Base-by-base conservation (phyloP, 2,888 invertebrate species). In the Camponotus fellah region DNA sequence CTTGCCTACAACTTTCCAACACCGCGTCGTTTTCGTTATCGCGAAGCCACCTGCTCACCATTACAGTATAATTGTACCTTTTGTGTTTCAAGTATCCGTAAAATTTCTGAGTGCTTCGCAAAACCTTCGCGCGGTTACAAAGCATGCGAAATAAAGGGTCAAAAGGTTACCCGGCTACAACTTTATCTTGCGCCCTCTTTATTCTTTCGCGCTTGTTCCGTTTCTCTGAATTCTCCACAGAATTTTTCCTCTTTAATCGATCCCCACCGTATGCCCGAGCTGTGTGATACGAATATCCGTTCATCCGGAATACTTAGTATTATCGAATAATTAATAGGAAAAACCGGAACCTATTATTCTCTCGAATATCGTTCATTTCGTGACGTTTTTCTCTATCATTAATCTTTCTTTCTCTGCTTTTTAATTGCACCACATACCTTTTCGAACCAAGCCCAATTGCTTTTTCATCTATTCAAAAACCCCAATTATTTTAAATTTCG, bases 161-260 rank as follows among this genome's bases (percentile, higher is more conserved):
- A 69, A 62, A 83, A 86, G 84, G 87, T 87, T 83, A 83, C 69
- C 62, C 64, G 65, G 69, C 34, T 82, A 77, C 74, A 77, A 62
- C 76, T 74, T 65, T 77, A 66, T 75, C 56, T 69, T 34, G 43
- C 46, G 17, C 26, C n/a, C 60, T 37, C 26, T 71, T 58, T 79
- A 71, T 71, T 60, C 46, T 60, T 60, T 49, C 12, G 58, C 26
- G 34, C 12, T 34, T 72, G 72, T 72, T 60, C 46, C 17, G 21
- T 72, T 77, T 17, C n/a, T 53, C n/a, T n/a, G 40, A 49, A 64
- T 62, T 46, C 10, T 26, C n/a, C 17, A 17, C n/a, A n/a, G 62
- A 49, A 72, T 66, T 68, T 46, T 46, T 40, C 9, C 62, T 69
- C 66, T 34, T 65, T 82, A 58, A 49, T 21, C 56, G 21, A 64